Evolutionary conservation across 2,888 invertebrate species (phyloP).

Genomic region (Drosophila tanythrix): DNA sequence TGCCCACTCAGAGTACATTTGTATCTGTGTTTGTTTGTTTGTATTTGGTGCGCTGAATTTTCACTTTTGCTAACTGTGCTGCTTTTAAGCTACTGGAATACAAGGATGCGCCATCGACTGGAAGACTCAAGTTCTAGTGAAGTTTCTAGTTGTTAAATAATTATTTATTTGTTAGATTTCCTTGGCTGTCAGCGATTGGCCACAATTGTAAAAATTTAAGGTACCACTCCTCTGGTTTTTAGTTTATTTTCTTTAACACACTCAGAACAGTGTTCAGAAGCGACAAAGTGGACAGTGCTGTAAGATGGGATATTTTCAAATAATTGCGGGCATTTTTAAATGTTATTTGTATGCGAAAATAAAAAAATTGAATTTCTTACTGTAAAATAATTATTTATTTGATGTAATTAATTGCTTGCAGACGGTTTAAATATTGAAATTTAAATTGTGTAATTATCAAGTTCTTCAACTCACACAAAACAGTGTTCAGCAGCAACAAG

Average conservation of each 20-base stretch:
- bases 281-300: constrained; percentile 31
- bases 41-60: constrained; percentile 20
- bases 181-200: neutral
- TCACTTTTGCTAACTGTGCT: constrained; percentile 21
- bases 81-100: neutral
- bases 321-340: neutral
- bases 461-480: constrained; percentile 6
- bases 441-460: constrained; percentile 1
- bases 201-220: neutral
- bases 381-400: neutral
- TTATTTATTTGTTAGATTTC: neutral
- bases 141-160: neutral
- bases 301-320: neutral
- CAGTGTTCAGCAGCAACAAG: constrained; percentile 27
- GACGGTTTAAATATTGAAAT: neutral
- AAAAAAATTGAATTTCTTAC: neutral
- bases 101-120: neutral
- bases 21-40: neutral
- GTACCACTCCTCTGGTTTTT: constrained; percentile 10
- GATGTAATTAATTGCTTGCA: neutral
- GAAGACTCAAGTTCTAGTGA: neutral
- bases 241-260: constrained; percentile 19
- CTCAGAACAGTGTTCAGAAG: constrained; percentile 26
- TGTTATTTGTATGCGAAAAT: neutral
- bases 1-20: constrained; percentile 87